phyloP scores from a whole-genome alignment of 2,888 invertebrate species.

The Aphidius colemani region DNA sequence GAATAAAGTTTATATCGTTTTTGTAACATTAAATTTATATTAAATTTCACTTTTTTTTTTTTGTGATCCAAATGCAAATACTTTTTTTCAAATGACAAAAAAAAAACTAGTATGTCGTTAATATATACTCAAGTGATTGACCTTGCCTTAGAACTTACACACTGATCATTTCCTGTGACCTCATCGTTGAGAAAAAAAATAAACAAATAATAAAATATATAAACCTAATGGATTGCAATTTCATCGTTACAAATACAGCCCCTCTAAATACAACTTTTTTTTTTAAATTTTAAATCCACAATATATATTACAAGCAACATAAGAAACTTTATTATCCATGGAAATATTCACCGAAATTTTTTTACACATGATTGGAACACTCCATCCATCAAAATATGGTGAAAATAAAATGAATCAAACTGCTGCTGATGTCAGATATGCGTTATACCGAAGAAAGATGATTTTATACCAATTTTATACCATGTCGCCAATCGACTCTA shows the following conservation, averaged over 20 bases:
- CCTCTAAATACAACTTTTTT: too few species aligned
- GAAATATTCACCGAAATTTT: conserved; percentile 50
- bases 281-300: too few species aligned
- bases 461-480: conserved; percentile 9
- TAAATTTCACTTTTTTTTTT: too few species aligned
- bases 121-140: too few species aligned
- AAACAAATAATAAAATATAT: conserved; percentile 1
- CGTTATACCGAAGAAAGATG: conserved; percentile 1
- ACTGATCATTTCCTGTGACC: too few species aligned
- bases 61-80: too few species aligned
- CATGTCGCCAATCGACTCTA: conserved; percentile 13
- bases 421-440: too few species aligned
- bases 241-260: background rate
- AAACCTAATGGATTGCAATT: background rate
- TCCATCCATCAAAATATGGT: conserved; percentile 48
- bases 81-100: too few species aligned
- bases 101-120: too few species aligned
- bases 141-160: background rate
- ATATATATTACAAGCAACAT: conserved; percentile 1
- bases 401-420: background rate
- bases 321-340: conserved; percentile 35
- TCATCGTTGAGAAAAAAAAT: conserved; percentile 1
- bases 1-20: too few species aligned
- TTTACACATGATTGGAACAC: conserved; percentile 55
- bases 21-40: too few species aligned